Base-by-base conservation (phyloP, 2,888 invertebrate genomes). In the Bellardia pandia region DNA sequence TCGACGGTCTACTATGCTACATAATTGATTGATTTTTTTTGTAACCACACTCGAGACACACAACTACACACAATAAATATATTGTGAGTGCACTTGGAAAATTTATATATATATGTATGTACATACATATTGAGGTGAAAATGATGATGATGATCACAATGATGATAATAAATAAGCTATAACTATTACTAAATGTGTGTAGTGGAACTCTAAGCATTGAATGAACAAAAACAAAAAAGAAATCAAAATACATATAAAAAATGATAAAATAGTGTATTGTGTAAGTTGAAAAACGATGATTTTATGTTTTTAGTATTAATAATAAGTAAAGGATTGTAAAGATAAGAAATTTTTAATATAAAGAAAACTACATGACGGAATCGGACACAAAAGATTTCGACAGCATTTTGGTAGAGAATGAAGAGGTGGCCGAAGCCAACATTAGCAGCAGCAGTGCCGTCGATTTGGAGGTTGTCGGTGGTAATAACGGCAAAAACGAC, bases 401-500 rank as follows among this genome's bases (percentile, higher is more conserved):
- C 11, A 30, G 51, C 23, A 9, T n/a, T 9, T 77, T 68, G 64
- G 56, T n/a, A 53, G 84, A 72, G 58, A 76, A 56, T 68, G 40
- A 68, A 53, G 77, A 74, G 51, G 64, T 14, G 30, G 71, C 64
- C 60, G 62, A 11, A 13, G 64, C 48, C n/a, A 30, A 3, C n/a
- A 33, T 9, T 33, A 80, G 33, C 51, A 74, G 48, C 4, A 51
- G 56, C 30, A 60, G 16, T 53, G 30, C 14, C 3, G 56, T 48
- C 53, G 13, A 86, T 71, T 79, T 74, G 33, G 77, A 74, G 62
- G 37, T 79, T 30, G 69, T 72, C 30, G 53, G 45, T 37, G 45
- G 58, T 8, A 88, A 68, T 40, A 79, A 45, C 68, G 53, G 51
- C n/a, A 90, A 90, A 72, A 88, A 86, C 51, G 90, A 90, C 37